phyloP scores from a whole-genome alignment of 2,888 invertebrate genomes.

The Pimpla rufipes region DNA sequence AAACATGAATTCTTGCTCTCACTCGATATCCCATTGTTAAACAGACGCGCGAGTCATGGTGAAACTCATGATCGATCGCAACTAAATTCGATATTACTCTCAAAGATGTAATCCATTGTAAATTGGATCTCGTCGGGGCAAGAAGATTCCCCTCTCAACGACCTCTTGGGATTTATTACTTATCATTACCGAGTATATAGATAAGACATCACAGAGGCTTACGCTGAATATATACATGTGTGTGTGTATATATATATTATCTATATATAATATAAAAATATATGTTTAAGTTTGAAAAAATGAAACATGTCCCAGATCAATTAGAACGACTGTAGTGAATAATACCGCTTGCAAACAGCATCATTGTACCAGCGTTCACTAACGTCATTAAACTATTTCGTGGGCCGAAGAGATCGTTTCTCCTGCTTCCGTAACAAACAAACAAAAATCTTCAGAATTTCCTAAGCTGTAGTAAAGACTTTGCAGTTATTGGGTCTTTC shows the following conservation, averaged over 20 bases:
- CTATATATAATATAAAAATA: slow-evolving; percentile 36
- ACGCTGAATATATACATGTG: slow-evolving; percentile 25
- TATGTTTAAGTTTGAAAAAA: slow-evolving; percentile 61
- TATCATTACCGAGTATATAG: slow-evolving; percentile 46
- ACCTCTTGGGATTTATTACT: slow-evolving; percentile 64
- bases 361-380: slow-evolving; percentile 61
- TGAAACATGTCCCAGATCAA: slow-evolving; percentile 43
- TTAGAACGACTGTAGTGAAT: slow-evolving; percentile 57
- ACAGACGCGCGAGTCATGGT: slow-evolving; percentile 22
- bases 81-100: slow-evolving; percentile 24
- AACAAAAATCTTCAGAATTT: too few relatives aligned
- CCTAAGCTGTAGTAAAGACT: too few relatives aligned
- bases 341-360: slow-evolving; percentile 55
- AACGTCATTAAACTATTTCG: slow-evolving; percentile 64
- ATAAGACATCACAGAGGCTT: slow-evolving; percentile 22
- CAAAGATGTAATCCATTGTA: slow-evolving; percentile 32
- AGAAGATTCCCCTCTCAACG: slow-evolving; percentile 38
- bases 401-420: slow-evolving; percentile 54
- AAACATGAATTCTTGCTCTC: slow-evolving; percentile 48
- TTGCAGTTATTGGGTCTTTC: too few relatives aligned
- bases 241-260: slow-evolving; percentile 24
- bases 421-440: slow-evolving; percentile 8
- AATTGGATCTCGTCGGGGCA: slow-evolving; percentile 39
- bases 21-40: slow-evolving; percentile 47
- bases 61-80: slow-evolving; percentile 22